Evolutionary conservation across 2,888 invertebrate species (phyloP), one percentile per base, ranked within the genome.

Genomic region (Tetramorium bicarinatum): DNA sequence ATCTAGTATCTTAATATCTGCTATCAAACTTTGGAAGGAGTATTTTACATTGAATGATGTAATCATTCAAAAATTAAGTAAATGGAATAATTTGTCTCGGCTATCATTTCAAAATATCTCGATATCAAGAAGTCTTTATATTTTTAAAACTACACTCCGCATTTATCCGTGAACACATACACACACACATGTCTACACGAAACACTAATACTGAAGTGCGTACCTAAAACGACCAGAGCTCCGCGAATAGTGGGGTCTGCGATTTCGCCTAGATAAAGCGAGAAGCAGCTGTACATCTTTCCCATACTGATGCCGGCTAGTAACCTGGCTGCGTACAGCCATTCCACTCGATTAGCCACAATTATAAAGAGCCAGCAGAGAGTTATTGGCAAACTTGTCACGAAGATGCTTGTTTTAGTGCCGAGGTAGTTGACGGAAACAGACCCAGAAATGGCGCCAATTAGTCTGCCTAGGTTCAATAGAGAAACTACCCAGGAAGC

Each of bases 401-500:
- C 34, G 7, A 92, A 62, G 21, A 92, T 72, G 2, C 92, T 86
- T 9, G 86, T 87, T 83, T 92, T 93, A 74, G 91, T 92, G n/a
- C 93, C 93, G 1, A 91, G 6, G 62, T 89, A 92, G 44, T 88
- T 87, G 13, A 90, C 89, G 34, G 71, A 72, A 1, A 90, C 0
- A 0, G 92, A 85, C 15, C 93, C 93, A 0, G 80, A 1, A 2
- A 93, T 41, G 0, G 92, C 93, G 0, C 94, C 94, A 15, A 91
- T 38, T 7, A 91, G 76, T 18, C 93, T 84, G 2, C 94, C 94
- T 0, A 92, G 25, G 56, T 91, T 93, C 25, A 92, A 41, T 9
- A 93, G 66, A 0, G 93, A 92, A 1, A 92, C 92, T 21, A 94
- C 91, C 93, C 93, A 93, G 0, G 94, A 93, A 8, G 92, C 90